Evolutionary conservation across 2,888 invertebrate genomes (phyloP), one percentile per base, ranked within the genome.

Genomic region (Adela reaumurella): DNA sequence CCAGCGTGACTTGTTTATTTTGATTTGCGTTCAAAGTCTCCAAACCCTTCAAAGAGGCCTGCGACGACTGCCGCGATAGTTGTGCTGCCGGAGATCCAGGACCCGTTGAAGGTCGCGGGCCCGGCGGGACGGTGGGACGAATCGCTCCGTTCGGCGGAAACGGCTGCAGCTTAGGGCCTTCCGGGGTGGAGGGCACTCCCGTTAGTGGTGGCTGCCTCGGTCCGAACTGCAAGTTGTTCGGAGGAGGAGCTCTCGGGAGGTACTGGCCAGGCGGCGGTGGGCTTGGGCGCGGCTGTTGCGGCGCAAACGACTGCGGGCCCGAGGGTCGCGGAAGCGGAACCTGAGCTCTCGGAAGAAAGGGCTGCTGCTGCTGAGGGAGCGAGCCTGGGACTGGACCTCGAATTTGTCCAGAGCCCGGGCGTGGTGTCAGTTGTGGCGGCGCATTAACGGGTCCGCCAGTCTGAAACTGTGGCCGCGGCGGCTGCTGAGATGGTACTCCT

Each of bases 1-100:
- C 76, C 78, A 72, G 80, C 68, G 68, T 77, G 69, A 54, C 68
- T 63, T 68, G 58, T 70, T 77, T 78, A 58, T 59, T 68, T 63
- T 63, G 68, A 55, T 58, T 54, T 29, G 56, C 55, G 55, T 61
- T 69, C 49, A 64, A 68, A 56, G 59, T 68, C 58, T 76, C 73
- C n/a, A 61, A 58, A 55, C 68, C 66, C 58, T 67, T 69, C 50
- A 71, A 54, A 53, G 68, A 67, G 57, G 74, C 67, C 59, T 76
- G 71, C 16, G 80, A 72, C 51, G 74, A 65, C 62, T 80, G 81
- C 54, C 74, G 70, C 16, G 68, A 63, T 48, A 74, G 54, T 51
- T 64, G 69, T 16, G 62, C 63, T 29, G 58, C 55, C 46, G 61
- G 59, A 4, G 58, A 62, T 35, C 59, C 53, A 17, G 56, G 56